Evolutionary conservation across 2,888 invertebrate species (phyloP).

Genomic region (Volucella zonaria): DNA sequence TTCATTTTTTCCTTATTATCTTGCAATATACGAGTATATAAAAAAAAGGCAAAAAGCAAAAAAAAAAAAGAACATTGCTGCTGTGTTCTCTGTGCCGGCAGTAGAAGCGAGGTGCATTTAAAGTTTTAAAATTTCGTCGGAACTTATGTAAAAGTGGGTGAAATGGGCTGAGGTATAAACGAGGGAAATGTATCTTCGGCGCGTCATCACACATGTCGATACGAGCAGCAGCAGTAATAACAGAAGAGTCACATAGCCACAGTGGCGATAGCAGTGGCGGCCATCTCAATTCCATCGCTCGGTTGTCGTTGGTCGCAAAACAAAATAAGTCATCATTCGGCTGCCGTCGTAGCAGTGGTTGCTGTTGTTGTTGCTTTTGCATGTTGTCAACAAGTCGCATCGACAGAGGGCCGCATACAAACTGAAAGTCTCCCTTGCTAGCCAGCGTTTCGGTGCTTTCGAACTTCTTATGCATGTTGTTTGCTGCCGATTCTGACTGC

Average conservation of each 20-base stretch:
- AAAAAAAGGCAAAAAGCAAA: neutral
- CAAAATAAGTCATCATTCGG: slow-evolving; percentile 26
- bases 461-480: slow-evolving; percentile 23
- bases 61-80: too few relatives aligned
- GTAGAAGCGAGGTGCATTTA: slow-evolving; percentile 56
- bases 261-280: slow-evolving; percentile 18
- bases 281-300: slow-evolving; percentile 52
- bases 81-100: slow-evolving; percentile 7
- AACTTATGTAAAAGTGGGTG: slow-evolving; percentile 56
- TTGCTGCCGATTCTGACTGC: neutral
- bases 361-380: slow-evolving; percentile 33
- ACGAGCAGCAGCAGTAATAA: neutral
- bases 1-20: slow-evolving; percentile 38
- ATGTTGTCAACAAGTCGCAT: slow-evolving; percentile 68
- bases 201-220: slow-evolving; percentile 57
- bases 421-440: neutral
- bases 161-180: slow-evolving; percentile 19
- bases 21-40: slow-evolving; percentile 41
- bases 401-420: neutral
- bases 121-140: slow-evolving; percentile 35
- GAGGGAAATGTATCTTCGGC: slow-evolving; percentile 19
- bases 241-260: too few relatives aligned
- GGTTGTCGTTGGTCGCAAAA: slow-evolving; percentile 43
- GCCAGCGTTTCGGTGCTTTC: slow-evolving; percentile 36
- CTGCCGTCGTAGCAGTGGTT: neutral